These are phyloP conservation scores for Eurytoma adleriae DNA, from an alignment of 2,888 invertebrate species.

Conservation along the genomic window DNA sequence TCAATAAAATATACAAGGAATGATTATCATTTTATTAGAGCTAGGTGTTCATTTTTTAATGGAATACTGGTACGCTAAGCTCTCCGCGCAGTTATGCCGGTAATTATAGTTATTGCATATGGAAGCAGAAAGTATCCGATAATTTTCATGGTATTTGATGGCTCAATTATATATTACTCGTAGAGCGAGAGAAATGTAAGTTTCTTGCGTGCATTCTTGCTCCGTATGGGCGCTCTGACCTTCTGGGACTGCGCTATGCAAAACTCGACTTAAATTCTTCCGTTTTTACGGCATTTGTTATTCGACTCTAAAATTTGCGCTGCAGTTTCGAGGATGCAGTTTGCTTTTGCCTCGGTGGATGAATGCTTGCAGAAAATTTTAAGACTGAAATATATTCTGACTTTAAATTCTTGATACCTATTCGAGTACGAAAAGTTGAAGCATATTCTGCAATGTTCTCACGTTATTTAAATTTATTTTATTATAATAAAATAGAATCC, in stretches of 20 bases:
- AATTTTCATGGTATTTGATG: slow-evolving; percentile 46
- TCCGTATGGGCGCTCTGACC: not conserved
- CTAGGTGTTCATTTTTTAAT: not conserved
- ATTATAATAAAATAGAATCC: too few species aligned
- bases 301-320: slow-evolving; percentile 17
- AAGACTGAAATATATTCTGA: too few species aligned
- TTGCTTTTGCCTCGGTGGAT: too few species aligned
- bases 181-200: slow-evolving; percentile 17
- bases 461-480: too few species aligned
- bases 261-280: slow-evolving; percentile 38
- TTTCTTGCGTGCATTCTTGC: slow-evolving; percentile 19
- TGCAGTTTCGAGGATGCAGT: not conserved
- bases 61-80: not conserved
- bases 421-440: too few species aligned
- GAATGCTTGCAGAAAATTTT: too few species aligned
- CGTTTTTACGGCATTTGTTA: slow-evolving; percentile 47
- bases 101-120: slow-evolving; percentile 38
- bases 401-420: too few species aligned
- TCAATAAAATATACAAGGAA: not conserved
- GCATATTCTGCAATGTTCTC: too few species aligned
- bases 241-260: slow-evolving; percentile 13
- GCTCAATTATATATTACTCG: slow-evolving; percentile 47
- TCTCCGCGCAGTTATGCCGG: not conserved
- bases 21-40: slow-evolving; percentile 1
- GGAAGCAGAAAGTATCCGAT: slow-evolving; percentile 39